A percentile compares a stretch with the other conserved stretches of the same genome.
phyloP scores from a whole-genome alignment of 2,113 vertebrate genomes.

The Muntiacus reevesi region DNA sequence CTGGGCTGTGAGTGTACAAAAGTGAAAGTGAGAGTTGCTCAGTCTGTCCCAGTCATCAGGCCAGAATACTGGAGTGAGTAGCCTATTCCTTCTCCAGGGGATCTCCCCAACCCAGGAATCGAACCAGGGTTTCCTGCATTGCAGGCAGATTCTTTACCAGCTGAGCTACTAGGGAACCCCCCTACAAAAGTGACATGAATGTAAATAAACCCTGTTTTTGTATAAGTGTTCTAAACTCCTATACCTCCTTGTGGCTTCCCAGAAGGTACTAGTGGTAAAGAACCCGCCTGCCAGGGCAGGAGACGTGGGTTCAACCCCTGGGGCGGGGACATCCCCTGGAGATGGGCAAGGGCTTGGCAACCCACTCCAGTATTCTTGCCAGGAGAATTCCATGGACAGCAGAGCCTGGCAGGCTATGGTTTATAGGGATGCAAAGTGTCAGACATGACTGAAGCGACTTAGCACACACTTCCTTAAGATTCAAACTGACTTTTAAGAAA shows the following conservation, averaged over 20 bases:
- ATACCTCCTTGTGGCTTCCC: not conserved
- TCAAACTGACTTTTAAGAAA: not conserved
- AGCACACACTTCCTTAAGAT: not conserved
- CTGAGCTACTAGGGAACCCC: not conserved
- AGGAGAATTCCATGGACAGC: not conserved
- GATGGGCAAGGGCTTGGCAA: not conserved
- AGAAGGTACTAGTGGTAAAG: not conserved
- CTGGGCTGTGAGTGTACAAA: not conserved
- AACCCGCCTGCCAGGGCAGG: not conserved
- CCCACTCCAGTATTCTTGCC: not conserved
- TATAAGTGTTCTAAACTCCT: not conserved
- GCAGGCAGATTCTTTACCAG: not conserved
- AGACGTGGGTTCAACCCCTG: not conserved
- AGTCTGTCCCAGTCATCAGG: not conserved
- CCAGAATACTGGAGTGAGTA: not conserved
- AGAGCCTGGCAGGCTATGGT: not conserved
- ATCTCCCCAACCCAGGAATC: not conserved
- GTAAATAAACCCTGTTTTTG: not conserved
- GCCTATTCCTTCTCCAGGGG: not conserved
- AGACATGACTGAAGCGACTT: not conserved
- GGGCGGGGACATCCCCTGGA: not conserved
- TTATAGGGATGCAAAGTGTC: not conserved
- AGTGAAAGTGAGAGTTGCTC: not conserved
- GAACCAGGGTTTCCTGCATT: not conserved
- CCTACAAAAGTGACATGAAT: not conserved